Evolutionary conservation across 2,113 vertebrate genomes (phyloP).

Genomic region (Indri indri): DNA sequence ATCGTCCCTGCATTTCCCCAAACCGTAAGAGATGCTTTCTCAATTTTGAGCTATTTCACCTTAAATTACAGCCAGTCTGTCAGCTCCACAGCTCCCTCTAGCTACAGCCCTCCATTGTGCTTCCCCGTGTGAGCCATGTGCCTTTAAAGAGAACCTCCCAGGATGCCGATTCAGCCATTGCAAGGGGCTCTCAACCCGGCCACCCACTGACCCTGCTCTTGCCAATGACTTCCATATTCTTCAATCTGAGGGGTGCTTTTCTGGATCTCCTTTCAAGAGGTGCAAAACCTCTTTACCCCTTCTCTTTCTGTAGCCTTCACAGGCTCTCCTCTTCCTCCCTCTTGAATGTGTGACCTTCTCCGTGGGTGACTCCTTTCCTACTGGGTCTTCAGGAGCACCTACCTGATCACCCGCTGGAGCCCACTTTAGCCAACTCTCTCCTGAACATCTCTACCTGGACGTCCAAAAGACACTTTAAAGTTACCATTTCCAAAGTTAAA

Average conservation of each 20-base stretch:
- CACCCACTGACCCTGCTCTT: background rate
- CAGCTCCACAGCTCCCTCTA: background rate
- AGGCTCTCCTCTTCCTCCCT: background rate
- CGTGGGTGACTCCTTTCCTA: background rate
- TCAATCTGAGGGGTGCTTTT: background rate
- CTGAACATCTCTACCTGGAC: background rate
- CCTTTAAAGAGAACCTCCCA: background rate
- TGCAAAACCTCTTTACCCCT: background rate
- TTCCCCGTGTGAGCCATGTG: background rate
- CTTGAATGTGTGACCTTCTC: background rate
- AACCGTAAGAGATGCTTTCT: background rate
- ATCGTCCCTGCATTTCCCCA: background rate
- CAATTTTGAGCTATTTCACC: background rate
- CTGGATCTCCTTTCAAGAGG: background rate
- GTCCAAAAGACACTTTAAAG: background rate
- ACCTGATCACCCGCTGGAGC: background rate
- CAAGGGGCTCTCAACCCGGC: background rate
- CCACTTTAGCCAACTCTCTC: background rate
- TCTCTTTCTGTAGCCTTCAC: background rate
- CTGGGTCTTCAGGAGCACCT: background rate
- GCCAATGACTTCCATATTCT: background rate
- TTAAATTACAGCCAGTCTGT: background rate
- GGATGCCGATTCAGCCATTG: rapidly evolving
- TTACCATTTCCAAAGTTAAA: background rate
- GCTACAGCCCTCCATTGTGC: background rate